phyloP scores from a whole-genome alignment of 2,888 invertebrate species.

The Epirrhoe alternata region DNA sequence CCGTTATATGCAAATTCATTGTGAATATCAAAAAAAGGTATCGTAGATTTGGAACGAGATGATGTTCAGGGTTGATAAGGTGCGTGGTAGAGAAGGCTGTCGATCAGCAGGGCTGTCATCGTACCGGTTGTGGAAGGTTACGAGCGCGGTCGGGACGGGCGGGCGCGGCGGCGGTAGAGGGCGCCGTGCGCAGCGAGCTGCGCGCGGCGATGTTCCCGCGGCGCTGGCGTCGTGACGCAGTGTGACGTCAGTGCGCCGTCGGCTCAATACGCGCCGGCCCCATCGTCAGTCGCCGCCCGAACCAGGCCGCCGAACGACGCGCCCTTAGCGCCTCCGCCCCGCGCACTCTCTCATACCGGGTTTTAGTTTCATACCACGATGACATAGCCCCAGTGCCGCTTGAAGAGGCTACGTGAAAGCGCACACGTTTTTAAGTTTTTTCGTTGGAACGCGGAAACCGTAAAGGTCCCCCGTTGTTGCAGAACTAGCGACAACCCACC shows the following conservation, averaged over 20 bases:
- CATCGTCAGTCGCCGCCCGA: constrained; percentile 85
- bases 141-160: constrained; percentile 66
- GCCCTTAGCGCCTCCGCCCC: constrained; percentile 75
- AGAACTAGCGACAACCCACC: constrained; percentile 82
- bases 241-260: constrained; percentile 89
- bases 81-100: constrained; percentile 59
- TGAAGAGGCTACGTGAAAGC: constrained; percentile 78
- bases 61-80: constrained; percentile 16
- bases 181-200: constrained; percentile 63
- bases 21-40: constrained; percentile 20
- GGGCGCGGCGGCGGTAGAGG: constrained; percentile 62
- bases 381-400: constrained; percentile 83
- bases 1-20: constrained; percentile 38
- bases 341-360: constrained; percentile 81
- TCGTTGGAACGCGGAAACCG: constrained; percentile 78
- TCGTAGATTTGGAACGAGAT: constrained; percentile 26
- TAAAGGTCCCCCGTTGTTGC: constrained; percentile 82
- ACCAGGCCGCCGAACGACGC: constrained; percentile 80
- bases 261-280: constrained; percentile 87
- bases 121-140: constrained; percentile 79
- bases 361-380: constrained; percentile 82
- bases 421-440: constrained; percentile 82
- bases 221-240: constrained; percentile 87
- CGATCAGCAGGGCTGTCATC: constrained; percentile 72
- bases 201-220: constrained; percentile 75